Percentiles rank a stretch among this genome's conserved stretches.
phyloP scores from a whole-genome alignment of 1,140 invertebrate genomes.

The Panonychus citri region DNA sequence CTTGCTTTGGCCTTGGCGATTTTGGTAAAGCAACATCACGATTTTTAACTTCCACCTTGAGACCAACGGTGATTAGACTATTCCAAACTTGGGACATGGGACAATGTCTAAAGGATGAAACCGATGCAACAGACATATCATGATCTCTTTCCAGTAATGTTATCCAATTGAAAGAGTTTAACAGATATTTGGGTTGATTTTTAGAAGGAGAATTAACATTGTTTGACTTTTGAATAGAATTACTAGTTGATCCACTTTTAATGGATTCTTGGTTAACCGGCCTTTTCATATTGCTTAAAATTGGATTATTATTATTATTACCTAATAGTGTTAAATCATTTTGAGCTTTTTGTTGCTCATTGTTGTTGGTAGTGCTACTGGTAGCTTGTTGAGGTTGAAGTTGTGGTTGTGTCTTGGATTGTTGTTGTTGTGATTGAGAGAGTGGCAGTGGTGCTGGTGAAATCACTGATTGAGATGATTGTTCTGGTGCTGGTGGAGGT shows the following conservation, averaged over 20 bases:
- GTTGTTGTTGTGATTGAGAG: too few relatives aligned
- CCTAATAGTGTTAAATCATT: too few relatives aligned
- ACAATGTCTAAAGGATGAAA: constrained; percentile 68
- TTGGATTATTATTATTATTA: too few relatives aligned
- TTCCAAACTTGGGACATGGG: constrained; percentile 79
- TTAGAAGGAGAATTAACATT: background rate
- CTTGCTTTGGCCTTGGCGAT: constrained; percentile 16
- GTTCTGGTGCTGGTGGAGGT: too few relatives aligned
- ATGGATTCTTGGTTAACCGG: too few relatives aligned
- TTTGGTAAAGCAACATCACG: constrained; percentile 31
- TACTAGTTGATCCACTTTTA: too few relatives aligned
- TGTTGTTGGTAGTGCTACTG: background rate
- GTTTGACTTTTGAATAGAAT: background rate
- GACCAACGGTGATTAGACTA: constrained; percentile 56
- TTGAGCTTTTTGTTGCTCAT: background rate
- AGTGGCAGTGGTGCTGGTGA: too few relatives aligned
- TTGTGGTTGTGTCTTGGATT: too few relatives aligned
- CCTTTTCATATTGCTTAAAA: too few relatives aligned
- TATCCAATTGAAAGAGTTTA: constrained; percentile 36
- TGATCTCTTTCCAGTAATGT: constrained; percentile 39
- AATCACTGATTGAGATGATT: too few relatives aligned
- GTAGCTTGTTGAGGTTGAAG: background rate
- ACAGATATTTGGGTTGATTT: background rate
- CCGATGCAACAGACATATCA: constrained; percentile 58
- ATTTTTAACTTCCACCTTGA: constrained; percentile 88